Base-by-base conservation (phyloP, 2,113 vertebrate genomes). In the Microcebus murinus region DNA sequence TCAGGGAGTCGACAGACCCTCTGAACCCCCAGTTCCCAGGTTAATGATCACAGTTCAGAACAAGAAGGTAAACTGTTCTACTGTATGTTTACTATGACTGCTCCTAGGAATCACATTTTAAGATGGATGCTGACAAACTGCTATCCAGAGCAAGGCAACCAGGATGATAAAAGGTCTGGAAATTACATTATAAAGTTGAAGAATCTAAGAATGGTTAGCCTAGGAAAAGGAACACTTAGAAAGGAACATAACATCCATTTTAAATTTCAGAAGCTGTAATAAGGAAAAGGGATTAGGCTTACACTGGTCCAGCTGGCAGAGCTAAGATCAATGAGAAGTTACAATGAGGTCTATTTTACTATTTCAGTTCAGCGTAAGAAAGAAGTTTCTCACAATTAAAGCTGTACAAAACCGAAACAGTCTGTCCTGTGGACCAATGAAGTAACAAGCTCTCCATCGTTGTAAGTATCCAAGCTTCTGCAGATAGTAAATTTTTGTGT, bases 321-420 rank as follows among this genome's bases (percentile, higher is more conserved):
- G 88, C 21, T 42, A 59, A 89, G 87, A 77, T 9, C 79, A 85
- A 79, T 18, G 59, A 93, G 71, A 86, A 92, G 25, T n/a, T 88
- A 91, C 42, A 92, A 9, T 27, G 39, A 95, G 23, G 57, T 86
- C 68, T 73, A 70, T 61, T 73, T 95, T 45, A 87, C 76, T 77
- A 48, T 68, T 79, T 81, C 48, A 85, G 48, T 84, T 65, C 17
- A 57, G 55, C 39, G 23, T 63, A 57, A 89, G 52, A 73, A 76
- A 91, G 63, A 68, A 88, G 50, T 52, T 90, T 86, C 93, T 96
- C 86, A 48, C 6, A 96, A 81, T 52, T 52, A 90, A 95, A 96
- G 31, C 50, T 92, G 10, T 57, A 80, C 7, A 27, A 90, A 92
- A 85, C 82, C 87, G 11, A 23, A 74, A 48, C 0, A 68, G 39